A percentile compares a stretch with the other conserved stretches of the same genome.
phyloP scores from a whole-genome alignment of 2,888 invertebrate genomes.

The Punctoribates punctum region DNA sequence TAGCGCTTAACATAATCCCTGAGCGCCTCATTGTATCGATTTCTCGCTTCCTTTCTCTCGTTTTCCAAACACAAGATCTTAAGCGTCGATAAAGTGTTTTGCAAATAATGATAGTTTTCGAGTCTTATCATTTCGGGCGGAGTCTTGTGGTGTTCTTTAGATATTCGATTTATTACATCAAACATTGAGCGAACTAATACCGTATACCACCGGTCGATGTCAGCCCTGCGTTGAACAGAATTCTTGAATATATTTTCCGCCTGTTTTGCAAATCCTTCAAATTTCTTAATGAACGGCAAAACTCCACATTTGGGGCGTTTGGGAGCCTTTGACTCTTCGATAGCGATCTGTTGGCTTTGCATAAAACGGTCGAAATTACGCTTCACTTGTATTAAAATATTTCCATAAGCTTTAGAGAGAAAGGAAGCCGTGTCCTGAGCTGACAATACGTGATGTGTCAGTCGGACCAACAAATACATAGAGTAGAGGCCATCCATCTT shows the following conservation, averaged over 20 bases:
- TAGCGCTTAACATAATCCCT: constrained; percentile 87
- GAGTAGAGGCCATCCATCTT: constrained; percentile 88
- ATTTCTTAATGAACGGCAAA: constrained; percentile 79
- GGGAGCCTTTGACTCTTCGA: constrained; percentile 71
- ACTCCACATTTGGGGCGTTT: constrained; percentile 80
- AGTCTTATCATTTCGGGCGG: constrained; percentile 87
- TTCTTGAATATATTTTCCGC: constrained; percentile 77
- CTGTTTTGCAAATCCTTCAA: constrained; percentile 80
- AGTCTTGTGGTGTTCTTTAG: constrained; percentile 80
- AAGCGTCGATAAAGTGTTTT: constrained; percentile 76
- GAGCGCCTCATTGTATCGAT: constrained; percentile 82
- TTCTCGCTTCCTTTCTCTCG: constrained; percentile 82
- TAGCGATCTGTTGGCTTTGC: constrained; percentile 56
- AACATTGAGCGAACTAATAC: constrained; percentile 76
- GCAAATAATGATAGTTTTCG: constrained; percentile 94
- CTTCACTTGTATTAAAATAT: constrained; percentile 79
- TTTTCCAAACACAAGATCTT: constrained; percentile 84
- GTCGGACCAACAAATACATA: constrained; percentile 83
- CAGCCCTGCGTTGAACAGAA: constrained; percentile 77
- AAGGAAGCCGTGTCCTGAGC: constrained; percentile 81
- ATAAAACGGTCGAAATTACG: constrained; percentile 87
- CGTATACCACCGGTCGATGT: constrained; percentile 86
- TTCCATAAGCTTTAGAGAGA: constrained; percentile 80
- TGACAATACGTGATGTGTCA: constrained; percentile 88
- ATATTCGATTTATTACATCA: constrained; percentile 72